Evolutionary conservation across 2,797 vertebrate genomes (phyloP).

Genomic region (Ispidina lecontei): DNA sequence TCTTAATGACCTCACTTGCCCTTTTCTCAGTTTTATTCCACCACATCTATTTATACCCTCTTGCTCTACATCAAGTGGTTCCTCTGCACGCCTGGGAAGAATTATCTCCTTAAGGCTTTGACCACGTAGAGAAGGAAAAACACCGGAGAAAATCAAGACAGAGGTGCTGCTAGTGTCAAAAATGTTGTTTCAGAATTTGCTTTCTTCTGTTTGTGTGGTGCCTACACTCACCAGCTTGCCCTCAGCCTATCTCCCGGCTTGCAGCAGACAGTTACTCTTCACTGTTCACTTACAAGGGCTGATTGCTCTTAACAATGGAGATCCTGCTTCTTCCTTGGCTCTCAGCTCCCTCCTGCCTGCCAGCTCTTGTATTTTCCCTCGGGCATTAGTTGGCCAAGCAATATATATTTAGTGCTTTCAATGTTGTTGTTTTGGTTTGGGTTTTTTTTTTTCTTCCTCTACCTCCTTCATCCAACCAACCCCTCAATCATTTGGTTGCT

Average conservation of each 20-base stretch:
- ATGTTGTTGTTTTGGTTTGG: background rate
- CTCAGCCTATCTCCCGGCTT: background rate
- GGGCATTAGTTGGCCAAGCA: background rate
- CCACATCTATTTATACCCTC: constrained; percentile 37
- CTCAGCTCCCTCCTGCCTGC: constrained; percentile 20
- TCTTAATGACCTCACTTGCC: background rate
- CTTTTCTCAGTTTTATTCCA: constrained; percentile 22
- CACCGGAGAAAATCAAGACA: background rate
- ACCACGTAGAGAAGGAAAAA: background rate
- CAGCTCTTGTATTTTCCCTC: constrained; percentile 36
- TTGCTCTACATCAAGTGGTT: background rate
- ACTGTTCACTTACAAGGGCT: background rate
- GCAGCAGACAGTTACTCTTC: background rate
- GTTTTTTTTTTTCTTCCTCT: background rate
- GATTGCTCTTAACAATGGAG: background rate
- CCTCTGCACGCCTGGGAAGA: background rate
- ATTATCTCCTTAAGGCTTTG: background rate
- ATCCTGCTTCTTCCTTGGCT: constrained; percentile 51
- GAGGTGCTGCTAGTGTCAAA: background rate
- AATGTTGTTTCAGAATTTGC: background rate
- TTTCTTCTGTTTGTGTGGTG: background rate
- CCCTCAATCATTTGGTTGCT: background rate
- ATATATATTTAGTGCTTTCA: constrained; percentile 39
- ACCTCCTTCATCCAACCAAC: background rate
- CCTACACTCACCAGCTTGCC: background rate